A percentile compares a stretch with the other conserved stretches of the same genome.
These are phyloP conservation scores for Xanthia icteritia DNA, from an alignment of 2,888 invertebrate species.

Conservation along the genomic window DNA sequence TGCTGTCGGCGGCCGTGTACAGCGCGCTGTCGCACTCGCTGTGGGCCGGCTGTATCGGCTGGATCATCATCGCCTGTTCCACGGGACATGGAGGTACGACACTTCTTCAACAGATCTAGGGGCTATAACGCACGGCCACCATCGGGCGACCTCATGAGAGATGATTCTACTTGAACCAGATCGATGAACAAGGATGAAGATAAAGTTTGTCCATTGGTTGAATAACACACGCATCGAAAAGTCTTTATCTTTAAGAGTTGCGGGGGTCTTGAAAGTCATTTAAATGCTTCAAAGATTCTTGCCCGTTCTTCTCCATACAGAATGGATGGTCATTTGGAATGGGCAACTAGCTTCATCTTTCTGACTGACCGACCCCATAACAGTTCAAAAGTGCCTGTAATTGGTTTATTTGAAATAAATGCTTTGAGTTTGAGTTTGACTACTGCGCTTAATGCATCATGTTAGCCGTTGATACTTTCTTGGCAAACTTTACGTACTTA, in stretches of 20 bases:
- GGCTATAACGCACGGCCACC: neutral
- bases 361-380: no score
- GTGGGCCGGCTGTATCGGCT: conserved; percentile 95
- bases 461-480: neutral
- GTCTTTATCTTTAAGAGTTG: no score
- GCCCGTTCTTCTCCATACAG: no score
- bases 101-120: neutral
- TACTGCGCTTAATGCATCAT: no score
- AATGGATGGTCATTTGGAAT: no score
- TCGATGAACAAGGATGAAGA: neutral
- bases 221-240: neutral
- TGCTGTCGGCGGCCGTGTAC: conserved; percentile 93
- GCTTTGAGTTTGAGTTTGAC: no score
- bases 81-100: conserved; percentile 94
- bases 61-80: conserved; percentile 96
- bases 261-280: neutral
- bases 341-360: no score
- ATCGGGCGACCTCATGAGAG: neutral
- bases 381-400: no score
- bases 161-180: neutral
- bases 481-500: neutral
- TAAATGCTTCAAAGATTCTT: neutral
- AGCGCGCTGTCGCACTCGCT: conserved; percentile 95
- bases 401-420: no score
- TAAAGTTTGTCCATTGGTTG: neutral